Base-by-base conservation (phyloP, 2,113 vertebrate genomes). In the Myotis yumanensis region DNA sequence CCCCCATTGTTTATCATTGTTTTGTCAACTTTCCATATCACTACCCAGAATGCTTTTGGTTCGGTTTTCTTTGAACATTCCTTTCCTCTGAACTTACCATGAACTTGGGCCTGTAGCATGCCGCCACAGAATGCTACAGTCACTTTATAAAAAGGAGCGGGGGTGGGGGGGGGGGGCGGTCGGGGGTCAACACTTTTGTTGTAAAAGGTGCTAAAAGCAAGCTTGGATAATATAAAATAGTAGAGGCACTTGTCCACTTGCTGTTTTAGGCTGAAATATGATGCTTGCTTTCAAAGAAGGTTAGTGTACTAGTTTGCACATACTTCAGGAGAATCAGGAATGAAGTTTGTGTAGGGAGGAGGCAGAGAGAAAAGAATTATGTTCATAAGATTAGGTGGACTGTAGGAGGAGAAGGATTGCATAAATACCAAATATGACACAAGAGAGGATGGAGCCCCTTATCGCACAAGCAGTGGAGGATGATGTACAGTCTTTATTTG, bases 41-140 rank as follows among this genome's bases (percentile, higher is more conserved):
- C 98, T 98, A 94, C 97, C 97, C 97, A 97, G 86, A 98, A 97
- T 98, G 92, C 97, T 93, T 97, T 98, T 96, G 95, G 86, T 57
- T 97, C 86, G 84, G 96, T 97, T 98, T 98, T 98, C 98, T 98
- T 98, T 98, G 98, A 98, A 98, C 98, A 98, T 98, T 98, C 97
- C 90, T 98, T 98, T 98, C 97, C 96, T 98, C 97, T 98, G 98
- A 98, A 98, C 98, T 98, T 98, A 69, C 95, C 11, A 16, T 98
- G 98, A 98, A 98, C 98, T 98, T 98, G 82, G 97, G 90, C 82
- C 93, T 97, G 86, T 87, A 97, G 97, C 95, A 71, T 93, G 82
- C 35, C 0, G 40, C 94, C 96, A 90, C 81, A 92, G 97, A 98
- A 94, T 93, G 90, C 97, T 91, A 86, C 71, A 89, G 82, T 52